Evolutionary conservation across 2,797 vertebrate species (phyloP), one percentile per base, ranked within the genome.

Genomic region (Spinibarbus caldwelli): DNA sequence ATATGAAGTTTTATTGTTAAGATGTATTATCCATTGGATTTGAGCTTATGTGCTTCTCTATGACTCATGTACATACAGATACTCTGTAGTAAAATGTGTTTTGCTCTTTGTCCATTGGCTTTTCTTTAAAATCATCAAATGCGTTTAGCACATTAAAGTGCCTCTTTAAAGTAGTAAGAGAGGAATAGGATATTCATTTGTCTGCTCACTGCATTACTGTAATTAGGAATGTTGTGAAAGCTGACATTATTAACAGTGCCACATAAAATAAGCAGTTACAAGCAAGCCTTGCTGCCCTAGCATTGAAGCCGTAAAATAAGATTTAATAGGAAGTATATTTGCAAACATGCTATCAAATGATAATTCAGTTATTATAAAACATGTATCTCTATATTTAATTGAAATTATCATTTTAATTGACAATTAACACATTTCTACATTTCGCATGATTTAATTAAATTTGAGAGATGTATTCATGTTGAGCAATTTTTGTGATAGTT

Each of bases 221-320:
- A 86, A 86, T 88, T 86, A 86, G 72, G 84, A 84, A 78, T 68
- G 62, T 72, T 80, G 82, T 49, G 76, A 87, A 75, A 67, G 34
- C 75, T 80, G 78, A 80, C 76, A 70, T 80, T 67, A 84, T 87
- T 80, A 84, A 80, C 49, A 41, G 41, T 79, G 62, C 29, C 68
- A 59, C 82, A 80, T 73, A 47, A 72, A 49, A 57, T 45, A 64
- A 68, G 82, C 68, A 57, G 54, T 62, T 73, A 41, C 70, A 62
- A 59, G 19, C 45, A 31, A 17, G 36, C 38, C n/a, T 26, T 52
- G 19, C 45, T 38, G 41, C 41, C 41, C 59, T 79, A 31, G 78
- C 59, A 49, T 47, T 66, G 3, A 80, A 80, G 10, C 43, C 26
- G 31, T 80, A 67, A 67, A 79, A 36, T 31, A 67, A 34, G 41